phyloP scores from a whole-genome alignment of 2,888 invertebrate species.

The Tinea pellionella region DNA sequence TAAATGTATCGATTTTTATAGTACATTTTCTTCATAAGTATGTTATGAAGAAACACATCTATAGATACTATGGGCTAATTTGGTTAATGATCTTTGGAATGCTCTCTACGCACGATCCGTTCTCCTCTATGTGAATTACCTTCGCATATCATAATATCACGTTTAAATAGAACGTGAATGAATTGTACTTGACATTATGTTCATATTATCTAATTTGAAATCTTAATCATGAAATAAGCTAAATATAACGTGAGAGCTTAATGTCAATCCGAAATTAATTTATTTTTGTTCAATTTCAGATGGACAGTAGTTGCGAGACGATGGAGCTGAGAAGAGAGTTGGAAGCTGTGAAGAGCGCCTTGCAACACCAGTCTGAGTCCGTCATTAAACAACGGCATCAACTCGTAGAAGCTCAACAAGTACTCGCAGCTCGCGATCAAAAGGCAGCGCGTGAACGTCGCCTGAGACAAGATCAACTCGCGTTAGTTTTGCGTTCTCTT shows the following conservation, averaged over 20 bases:
- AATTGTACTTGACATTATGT: constrained; percentile 45
- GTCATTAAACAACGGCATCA: constrained; percentile 76
- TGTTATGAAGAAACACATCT: not conserved
- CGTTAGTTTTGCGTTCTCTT: constrained; percentile 76
- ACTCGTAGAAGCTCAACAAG: constrained; percentile 72
- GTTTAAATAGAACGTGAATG: constrained; percentile 26
- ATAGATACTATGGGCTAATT: not conserved
- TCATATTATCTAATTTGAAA: constrained; percentile 8
- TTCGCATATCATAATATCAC: not conserved
- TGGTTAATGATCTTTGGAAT: not conserved
- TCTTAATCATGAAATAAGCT: not conserved
- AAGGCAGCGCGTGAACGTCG: constrained; percentile 71
- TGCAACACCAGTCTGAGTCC: constrained; percentile 73
- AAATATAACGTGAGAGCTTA: not conserved
- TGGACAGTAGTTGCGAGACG: constrained; percentile 74
- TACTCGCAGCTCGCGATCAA: constrained; percentile 70
- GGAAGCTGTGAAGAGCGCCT: constrained; percentile 74
- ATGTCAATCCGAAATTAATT: not conserved
- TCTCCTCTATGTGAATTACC: constrained; percentile 1
- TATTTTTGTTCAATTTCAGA: constrained; percentile 63
- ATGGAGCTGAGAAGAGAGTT: constrained; percentile 72
- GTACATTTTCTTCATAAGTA: not conserved
- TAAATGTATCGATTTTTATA: no score
- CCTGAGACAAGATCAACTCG: constrained; percentile 77
- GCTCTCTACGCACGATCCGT: not conserved